phyloP scores from a whole-genome alignment of 2,888 invertebrate species.

The Peribatodes rhomboidaria region DNA sequence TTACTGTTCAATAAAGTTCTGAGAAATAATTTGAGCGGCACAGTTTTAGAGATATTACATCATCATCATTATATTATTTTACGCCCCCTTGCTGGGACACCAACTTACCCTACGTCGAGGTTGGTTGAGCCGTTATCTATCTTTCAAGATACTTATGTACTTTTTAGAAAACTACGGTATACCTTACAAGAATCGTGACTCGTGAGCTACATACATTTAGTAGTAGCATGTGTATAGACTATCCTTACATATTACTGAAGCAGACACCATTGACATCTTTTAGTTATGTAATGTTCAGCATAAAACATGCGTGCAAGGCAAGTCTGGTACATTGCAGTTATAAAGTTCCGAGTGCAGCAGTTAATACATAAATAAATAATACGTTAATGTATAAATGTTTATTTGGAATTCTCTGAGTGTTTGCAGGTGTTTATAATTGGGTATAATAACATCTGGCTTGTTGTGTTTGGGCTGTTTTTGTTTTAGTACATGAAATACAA shows the following conservation, averaged over 20 bases:
- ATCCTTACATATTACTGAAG: neutral
- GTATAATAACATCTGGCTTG: neutral
- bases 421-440: slow-evolving; percentile 8
- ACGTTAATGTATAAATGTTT: neutral
- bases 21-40: neutral
- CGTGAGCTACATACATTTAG: too few relatives aligned
- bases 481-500: neutral
- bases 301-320: neutral
- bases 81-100: too few relatives aligned
- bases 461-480: slow-evolving; percentile 2
- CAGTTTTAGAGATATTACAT: too few relatives aligned
- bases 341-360: neutral
- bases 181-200: neutral
- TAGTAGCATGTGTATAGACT: neutral
- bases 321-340: neutral
- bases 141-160: neutral
- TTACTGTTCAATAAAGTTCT: neutral
- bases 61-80: too few relatives aligned
- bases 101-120: too few relatives aligned
- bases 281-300: neutral
- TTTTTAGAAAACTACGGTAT: neutral
- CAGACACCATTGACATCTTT: neutral
- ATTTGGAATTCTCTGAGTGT: slow-evolving; percentile 9
- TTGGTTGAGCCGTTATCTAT: too few relatives aligned
- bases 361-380: neutral